Evolutionary conservation across 2,888 invertebrate species (phyloP).

Genomic region (Uropetala carovei): DNA sequence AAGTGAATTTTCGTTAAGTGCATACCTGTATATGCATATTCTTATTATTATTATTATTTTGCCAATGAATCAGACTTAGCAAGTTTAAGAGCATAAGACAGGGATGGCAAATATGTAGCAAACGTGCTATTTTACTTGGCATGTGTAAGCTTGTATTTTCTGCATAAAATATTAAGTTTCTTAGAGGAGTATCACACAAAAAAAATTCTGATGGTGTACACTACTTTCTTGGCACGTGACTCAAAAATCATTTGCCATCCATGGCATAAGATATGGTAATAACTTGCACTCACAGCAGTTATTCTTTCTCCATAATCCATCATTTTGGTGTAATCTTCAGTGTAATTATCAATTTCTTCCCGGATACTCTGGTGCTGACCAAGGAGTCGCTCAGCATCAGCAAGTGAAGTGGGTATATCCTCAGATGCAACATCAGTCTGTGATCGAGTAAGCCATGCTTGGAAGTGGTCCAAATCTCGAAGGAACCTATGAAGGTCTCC

Average conservation of each 20-base stretch:
- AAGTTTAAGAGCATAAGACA: too few species aligned
- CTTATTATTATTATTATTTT: too few species aligned
- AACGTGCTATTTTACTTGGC: too few species aligned
- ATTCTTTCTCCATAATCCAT: constrained; percentile 99
- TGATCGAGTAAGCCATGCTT: constrained; percentile 98
- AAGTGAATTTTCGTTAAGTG: too few species aligned
- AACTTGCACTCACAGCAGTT: constrained; percentile 81
- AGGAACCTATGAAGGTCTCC: constrained; percentile 98
- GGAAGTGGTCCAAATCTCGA: constrained; percentile 99
- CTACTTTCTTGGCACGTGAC: too few species aligned
- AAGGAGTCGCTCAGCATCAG: constrained; percentile 97
- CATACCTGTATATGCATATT: too few species aligned
- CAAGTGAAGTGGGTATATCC: constrained; percentile 93
- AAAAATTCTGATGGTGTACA: too few species aligned
- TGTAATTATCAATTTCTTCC: constrained; percentile 99
- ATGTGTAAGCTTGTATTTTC: too few species aligned
- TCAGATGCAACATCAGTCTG: constrained; percentile 99
- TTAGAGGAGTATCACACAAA: neutral
- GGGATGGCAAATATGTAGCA: too few species aligned
- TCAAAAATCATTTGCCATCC: too few species aligned
- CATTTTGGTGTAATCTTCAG: constrained; percentile 98
- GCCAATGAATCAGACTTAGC: too few species aligned
- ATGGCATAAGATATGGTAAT: neutral
- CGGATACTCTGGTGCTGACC: constrained; percentile 98
- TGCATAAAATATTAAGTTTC: too few species aligned